Conservation (phyloP, 2,797 vertebrate genomes). For the Rhinatrema bivittatum region DNA sequence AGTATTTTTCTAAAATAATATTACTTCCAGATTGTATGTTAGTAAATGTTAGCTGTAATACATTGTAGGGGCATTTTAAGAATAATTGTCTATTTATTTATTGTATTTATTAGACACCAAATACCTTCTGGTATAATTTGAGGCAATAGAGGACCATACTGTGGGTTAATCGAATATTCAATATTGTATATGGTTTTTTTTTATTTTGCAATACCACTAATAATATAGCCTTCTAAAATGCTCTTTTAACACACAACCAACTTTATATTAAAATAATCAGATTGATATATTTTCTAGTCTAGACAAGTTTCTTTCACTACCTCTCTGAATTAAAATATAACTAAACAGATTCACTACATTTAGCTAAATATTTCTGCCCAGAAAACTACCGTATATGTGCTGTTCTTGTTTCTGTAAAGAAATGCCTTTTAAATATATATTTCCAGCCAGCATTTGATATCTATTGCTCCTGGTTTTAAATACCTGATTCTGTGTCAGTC, state of each 20-base stretch:
- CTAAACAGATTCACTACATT: background rate
- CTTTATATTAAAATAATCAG: background rate
- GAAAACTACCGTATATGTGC: background rate
- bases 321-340: background rate
- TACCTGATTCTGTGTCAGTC: no score
- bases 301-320: background rate
- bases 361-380: conserved; percentile 13
- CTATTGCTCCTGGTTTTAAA: background rate
- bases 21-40: no score
- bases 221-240: background rate
- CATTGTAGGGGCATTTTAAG: no score
- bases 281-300: background rate
- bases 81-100: no score
- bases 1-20: no score
- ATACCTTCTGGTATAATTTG: no score
- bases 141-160: no score
- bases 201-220: conserved; percentile 1
- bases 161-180: no score
- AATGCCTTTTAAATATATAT: no score
- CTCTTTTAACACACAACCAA: background rate
- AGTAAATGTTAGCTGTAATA: no score
- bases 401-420: conserved; percentile 6
- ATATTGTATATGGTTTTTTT: background rate
- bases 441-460: background rate
- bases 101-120: no score